These are phyloP conservation scores for Pachycephala philippinensis DNA, from an alignment of 2,113 vertebrate species.

Conservation along the genomic window DNA sequence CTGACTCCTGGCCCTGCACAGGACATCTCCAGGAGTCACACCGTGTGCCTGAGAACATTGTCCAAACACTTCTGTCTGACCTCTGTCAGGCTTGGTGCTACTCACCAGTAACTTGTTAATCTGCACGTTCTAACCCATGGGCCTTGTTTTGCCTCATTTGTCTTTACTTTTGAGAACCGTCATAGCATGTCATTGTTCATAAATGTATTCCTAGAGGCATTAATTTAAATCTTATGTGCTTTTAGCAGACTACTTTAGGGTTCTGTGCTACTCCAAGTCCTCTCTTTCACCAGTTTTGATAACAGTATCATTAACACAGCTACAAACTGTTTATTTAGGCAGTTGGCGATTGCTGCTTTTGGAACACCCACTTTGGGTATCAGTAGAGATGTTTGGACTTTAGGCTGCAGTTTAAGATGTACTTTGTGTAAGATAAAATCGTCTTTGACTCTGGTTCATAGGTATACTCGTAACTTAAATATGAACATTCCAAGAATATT, in stretches of 20 bases:
- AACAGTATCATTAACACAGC: background rate
- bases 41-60: background rate
- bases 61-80: background rate
- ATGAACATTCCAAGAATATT: background rate
- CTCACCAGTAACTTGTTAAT: background rate
- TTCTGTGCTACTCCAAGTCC: background rate
- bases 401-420: background rate
- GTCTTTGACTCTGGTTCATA: background rate
- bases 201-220: background rate
- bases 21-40: background rate
- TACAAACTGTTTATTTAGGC: background rate
- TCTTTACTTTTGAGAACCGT: background rate
- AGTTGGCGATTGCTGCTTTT: background rate
- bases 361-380: background rate
- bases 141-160: background rate
- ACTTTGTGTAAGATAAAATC: background rate
- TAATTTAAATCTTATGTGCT: background rate
- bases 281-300: background rate
- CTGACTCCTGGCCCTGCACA: background rate
- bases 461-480: background rate
- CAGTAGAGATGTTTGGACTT: background rate
- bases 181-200: background rate
- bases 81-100: background rate
- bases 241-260: background rate
- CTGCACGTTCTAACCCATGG: background rate